Evolutionary conservation across 2,888 invertebrate genomes (phyloP), one percentile per base, ranked within the genome.

Genomic region (Cremastinae sp.): DNA sequence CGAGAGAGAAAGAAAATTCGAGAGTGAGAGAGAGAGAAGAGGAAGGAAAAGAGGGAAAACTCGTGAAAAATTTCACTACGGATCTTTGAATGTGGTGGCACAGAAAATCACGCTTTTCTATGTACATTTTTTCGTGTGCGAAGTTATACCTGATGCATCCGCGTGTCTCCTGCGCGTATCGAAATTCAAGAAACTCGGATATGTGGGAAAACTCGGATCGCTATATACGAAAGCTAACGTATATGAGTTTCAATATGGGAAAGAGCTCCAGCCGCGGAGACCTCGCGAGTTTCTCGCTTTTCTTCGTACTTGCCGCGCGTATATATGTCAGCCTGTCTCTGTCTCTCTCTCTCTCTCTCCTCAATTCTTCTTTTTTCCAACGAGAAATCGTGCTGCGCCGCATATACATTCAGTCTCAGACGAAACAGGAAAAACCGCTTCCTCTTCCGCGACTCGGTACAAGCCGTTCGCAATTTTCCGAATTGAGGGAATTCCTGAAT

Each of bases 381-480:
- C 56, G 65, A 66, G 65, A 68, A 62, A 75, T 72, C 62, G 62
- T 56, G 20, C 61, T 55, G 28, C 59, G 55, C 12, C 9, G n/a
- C 43, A 1, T 55, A 14, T 43, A 43, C 35, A 53, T 10, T 14
- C 43, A 53, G 10, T 12, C 41, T 16, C 47, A 49, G 58, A 66
- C 58, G 68, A 68, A 75, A 72, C 75, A 75, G 71, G 71, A 72
- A 75, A 75, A 75, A 75, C 72, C 71, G 68, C 75, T 75, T 72
- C 75, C 66, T 35, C 72, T 72, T 75, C 71, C 71, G 45, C 71
- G 71, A 49, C 59, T 51, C 16, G 55, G 35, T 51, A 12, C 47
- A 14, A 10, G 22, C 12, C 55, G 37, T 20, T 8, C 43, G 37
- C 14, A 43, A 45, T 28, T 28, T 28, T 5, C 28, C 28, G 28